Base-by-base conservation (phyloP, 2,113 vertebrate species). In the Oophaga pumilio region DNA sequence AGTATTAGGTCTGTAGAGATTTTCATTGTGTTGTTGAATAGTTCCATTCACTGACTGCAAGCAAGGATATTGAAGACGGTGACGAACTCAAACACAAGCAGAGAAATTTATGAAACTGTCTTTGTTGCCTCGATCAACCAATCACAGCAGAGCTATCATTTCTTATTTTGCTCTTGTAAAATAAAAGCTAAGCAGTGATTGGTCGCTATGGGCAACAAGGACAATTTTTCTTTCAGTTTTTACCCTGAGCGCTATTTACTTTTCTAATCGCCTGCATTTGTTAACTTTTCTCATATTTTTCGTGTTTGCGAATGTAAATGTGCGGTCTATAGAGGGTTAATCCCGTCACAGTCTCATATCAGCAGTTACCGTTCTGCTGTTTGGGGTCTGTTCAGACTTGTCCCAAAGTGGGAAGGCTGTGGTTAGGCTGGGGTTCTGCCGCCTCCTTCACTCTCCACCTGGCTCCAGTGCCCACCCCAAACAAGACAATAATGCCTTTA, bases 401-500 rank as follows among this genome's bases (percentile, higher is more conserved):
- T n/a, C 68, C 53, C 43, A 73, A 68, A 73, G 60, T 73, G 78
- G 64, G 33, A 83, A 83, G 86, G 26, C 79, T 83, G 86, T 82
- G 86, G 86, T 87, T 87, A 87, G 86, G 53, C 79, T 66, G 68
- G 78, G 80, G 80, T 83, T 87, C 80, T 74, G 79, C 68, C 79
- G n/a, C 86, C 85, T 66, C 78, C 78, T 87, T 53, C 78, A 73
- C 78, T 87, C 86, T 53, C 59, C 68, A 82, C 69, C 79, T 82
- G 86, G 79, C 86, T 76, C 86, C 86, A 87, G 79, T 82, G 85
- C 85, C 85, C 76, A 87, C 85, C 76, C 85, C 76, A 80, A 57
- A 71, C 62, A 87, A 87, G 76, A 87, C 85, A 87, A 87, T 87
- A 64, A 53, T 87, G 86, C 86, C 86, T 82, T 74, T 81, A 87